Evolutionary conservation across 2,888 invertebrate genomes (phyloP).

Genomic region (Lepas anatifera): DNA sequence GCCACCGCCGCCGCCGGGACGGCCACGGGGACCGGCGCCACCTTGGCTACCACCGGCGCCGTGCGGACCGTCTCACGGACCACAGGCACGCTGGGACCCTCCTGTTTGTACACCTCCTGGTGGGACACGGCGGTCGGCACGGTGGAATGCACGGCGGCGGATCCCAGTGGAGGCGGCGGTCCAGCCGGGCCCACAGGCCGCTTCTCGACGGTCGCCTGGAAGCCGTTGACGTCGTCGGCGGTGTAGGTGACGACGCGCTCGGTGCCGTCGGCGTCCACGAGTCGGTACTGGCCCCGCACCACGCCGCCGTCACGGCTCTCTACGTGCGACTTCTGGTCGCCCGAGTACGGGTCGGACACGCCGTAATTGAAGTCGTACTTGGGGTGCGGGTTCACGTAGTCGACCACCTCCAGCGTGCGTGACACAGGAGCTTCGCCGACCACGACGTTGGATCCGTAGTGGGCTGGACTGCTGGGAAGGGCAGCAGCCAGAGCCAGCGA

Average conservation of each 20-base stretch:
- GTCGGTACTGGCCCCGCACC: constrained; percentile 13
- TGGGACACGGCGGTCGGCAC: constrained; percentile 8
- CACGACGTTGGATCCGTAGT: background rate
- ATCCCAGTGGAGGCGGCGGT: too few species aligned
- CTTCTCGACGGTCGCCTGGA: constrained; percentile 26
- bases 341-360: constrained; percentile 13
- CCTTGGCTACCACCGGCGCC: background rate
- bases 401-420: background rate
- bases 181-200: constrained; percentile 24
- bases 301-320: constrained; percentile 16
- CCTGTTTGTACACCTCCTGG: background rate
- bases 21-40: background rate
- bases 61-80: background rate
- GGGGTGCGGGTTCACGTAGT: constrained; percentile 14
- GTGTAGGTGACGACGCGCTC: constrained; percentile 22
- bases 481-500: too few species aligned
- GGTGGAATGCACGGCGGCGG: background rate
- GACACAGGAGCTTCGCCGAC: background rate
- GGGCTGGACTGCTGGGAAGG: too few species aligned
- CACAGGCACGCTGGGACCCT: constrained; percentile 6
- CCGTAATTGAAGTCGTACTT: constrained; percentile 15
- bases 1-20: background rate
- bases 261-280: constrained; percentile 16
- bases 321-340: constrained; percentile 15
- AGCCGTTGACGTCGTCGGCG: constrained; percentile 24